phyloP scores from a whole-genome alignment of 2,797 vertebrate genomes.

The Margarornis squamiger region DNA sequence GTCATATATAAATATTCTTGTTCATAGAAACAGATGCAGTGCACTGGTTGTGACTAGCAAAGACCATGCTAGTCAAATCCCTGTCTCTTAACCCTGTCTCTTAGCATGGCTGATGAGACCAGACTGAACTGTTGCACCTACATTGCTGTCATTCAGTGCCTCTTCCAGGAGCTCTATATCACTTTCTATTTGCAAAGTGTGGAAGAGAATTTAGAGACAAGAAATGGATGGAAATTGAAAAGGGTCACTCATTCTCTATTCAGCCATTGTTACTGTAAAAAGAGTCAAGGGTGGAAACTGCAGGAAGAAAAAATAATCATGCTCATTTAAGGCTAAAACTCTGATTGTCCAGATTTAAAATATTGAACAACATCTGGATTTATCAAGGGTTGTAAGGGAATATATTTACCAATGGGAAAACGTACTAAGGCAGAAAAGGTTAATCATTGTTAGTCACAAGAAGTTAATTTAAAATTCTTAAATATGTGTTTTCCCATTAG shows the following conservation, averaged over 20 bases:
- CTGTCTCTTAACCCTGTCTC: background rate
- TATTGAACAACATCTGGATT: background rate
- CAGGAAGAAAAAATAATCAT: background rate
- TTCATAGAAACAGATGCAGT: background rate
- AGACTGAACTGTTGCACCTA: background rate
- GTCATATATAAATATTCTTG: background rate
- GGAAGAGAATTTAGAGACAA: background rate
- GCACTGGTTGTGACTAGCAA: background rate
- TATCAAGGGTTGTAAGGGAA: background rate
- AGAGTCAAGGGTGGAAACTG: background rate
- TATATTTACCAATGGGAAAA: background rate
- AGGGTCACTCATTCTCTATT: background rate
- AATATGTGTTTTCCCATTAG: background rate
- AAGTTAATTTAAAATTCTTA: background rate
- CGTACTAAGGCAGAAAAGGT: background rate
- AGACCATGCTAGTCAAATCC: background rate
- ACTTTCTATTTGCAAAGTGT: background rate
- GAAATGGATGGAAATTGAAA: background rate
- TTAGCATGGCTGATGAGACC: background rate
- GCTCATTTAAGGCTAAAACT: background rate
- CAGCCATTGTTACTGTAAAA: background rate
- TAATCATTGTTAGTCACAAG: background rate
- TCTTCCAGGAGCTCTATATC: background rate
- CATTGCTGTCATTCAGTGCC: background rate
- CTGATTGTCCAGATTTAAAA: background rate